Conservation (phyloP, 2,888 invertebrate genomes). For the Plebejus argus region DNA sequence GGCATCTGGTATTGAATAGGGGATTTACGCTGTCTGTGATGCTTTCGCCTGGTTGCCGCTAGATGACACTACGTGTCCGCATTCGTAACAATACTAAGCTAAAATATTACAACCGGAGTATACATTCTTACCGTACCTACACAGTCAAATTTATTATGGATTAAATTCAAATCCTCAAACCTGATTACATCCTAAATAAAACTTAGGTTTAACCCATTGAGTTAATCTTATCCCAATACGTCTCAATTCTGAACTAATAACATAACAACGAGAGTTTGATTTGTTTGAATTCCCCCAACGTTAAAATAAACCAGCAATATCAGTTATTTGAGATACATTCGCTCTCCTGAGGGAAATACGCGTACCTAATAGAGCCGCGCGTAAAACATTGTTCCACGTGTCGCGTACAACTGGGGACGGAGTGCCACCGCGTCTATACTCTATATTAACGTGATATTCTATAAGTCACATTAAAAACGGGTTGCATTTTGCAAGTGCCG, state of each 20-base stretch:
- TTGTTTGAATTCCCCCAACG: constrained; percentile 18
- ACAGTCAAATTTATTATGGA: too few species aligned
- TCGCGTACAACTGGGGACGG: background rate
- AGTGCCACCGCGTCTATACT: background rate
- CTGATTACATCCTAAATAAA: background rate
- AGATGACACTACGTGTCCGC: too few species aligned
- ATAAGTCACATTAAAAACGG: background rate
- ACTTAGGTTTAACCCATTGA: background rate
- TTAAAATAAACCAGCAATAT: constrained; percentile 40
- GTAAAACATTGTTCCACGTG: constrained; percentile 68
- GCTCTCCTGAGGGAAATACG: constrained; percentile 61
- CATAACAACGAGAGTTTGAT: constrained; percentile 15
- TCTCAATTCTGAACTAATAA: background rate
- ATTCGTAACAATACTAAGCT: too few species aligned
- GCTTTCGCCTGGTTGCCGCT: too few species aligned
- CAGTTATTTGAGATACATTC: constrained; percentile 61
- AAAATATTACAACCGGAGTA: too few species aligned
- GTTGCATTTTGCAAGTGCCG: background rate
- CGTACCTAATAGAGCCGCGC: constrained; percentile 60
- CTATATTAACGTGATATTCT: background rate
- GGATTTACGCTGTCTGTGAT: too few species aligned
- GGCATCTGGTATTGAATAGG: too few species aligned
- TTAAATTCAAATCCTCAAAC: too few species aligned
- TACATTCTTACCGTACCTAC: too few species aligned
- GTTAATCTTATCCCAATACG: background rate